These are phyloP conservation scores for Yponomeuta plumbellus DNA, from an alignment of 2,888 invertebrate species.

Conservation along the genomic window DNA sequence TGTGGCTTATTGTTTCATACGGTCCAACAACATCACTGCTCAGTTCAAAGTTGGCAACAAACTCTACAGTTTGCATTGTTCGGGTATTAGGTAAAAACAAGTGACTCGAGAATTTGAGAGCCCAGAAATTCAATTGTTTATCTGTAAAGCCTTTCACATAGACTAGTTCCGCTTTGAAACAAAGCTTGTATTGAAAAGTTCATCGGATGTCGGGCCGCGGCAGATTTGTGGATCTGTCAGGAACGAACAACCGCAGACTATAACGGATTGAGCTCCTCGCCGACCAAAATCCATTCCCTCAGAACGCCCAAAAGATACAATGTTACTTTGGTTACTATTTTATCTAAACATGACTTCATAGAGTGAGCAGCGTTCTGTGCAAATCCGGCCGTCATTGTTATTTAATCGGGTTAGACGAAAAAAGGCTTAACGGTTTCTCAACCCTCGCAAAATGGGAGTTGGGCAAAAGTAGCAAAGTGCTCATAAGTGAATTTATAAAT, in stretches of 20 bases:
- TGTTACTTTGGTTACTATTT: constrained; percentile 9
- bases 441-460: not conserved
- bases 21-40: not conserved
- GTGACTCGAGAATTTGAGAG: not conserved
- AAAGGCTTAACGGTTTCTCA: not conserved
- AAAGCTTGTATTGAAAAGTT: constrained; percentile 44
- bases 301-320: constrained; percentile 9
- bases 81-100: not conserved
- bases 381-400: not conserved
- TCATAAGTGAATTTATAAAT: not conserved
- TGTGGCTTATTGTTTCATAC: not conserved
- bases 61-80: not conserved
- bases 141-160: not conserved
- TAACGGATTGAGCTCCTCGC: constrained; percentile 40
- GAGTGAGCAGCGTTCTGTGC: not conserved
- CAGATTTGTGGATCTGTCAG: constrained; percentile 59
- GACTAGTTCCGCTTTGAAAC: constrained; percentile 4
- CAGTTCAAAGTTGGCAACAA: not conserved
- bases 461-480: not conserved
- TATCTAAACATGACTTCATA: not conserved
- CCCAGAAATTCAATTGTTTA: not conserved
- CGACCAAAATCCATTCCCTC: not conserved
- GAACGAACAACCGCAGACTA: constrained; percentile 54
- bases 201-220: constrained; percentile 52
- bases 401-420: not conserved